phyloP scores from a whole-genome alignment of 2,113 vertebrate species.

The Polyodon spathula region DNA sequence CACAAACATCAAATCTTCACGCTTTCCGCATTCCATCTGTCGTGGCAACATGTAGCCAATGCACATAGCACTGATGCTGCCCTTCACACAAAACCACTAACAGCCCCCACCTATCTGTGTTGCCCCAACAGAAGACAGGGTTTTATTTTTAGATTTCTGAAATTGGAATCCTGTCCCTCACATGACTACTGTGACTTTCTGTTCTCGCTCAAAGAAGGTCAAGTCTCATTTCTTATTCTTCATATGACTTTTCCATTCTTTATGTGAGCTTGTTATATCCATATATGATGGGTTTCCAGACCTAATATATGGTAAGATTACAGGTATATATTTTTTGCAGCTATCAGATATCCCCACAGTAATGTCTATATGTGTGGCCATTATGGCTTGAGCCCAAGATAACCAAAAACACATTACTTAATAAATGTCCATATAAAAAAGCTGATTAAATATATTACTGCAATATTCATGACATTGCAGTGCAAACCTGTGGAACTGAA shows the following conservation, averaged over 20 bases:
- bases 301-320: conserved; percentile 40
- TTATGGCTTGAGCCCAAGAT: conserved; percentile 26
- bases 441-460: not conserved
- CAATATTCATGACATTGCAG: too few species aligned
- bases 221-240: conserved; percentile 42
- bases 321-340: conserved; percentile 27
- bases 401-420: conserved; percentile 27
- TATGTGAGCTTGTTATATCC: conserved; percentile 40
- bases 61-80: conserved; percentile 16
- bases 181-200: conserved; percentile 20
- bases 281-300: conserved; percentile 41
- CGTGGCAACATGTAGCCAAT: not conserved
- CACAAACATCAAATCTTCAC: not conserved
- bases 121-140: conserved; percentile 14
- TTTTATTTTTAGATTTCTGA: conserved; percentile 33
- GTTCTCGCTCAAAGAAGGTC: conserved; percentile 34
- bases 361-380: conserved; percentile 24
- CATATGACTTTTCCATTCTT: conserved; percentile 31
- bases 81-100: conserved; percentile 2
- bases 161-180: conserved; percentile 29
- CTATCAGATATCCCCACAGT: conserved; percentile 30
- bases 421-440: conserved; percentile 29
- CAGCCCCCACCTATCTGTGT: not conserved
- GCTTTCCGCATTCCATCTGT: too few species aligned
- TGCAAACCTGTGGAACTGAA: too few species aligned